Percentiles rank a stretch among this genome's conserved stretches.
phyloP scores from a whole-genome alignment of 2,113 vertebrate genomes.

The Symphodus melops region DNA sequence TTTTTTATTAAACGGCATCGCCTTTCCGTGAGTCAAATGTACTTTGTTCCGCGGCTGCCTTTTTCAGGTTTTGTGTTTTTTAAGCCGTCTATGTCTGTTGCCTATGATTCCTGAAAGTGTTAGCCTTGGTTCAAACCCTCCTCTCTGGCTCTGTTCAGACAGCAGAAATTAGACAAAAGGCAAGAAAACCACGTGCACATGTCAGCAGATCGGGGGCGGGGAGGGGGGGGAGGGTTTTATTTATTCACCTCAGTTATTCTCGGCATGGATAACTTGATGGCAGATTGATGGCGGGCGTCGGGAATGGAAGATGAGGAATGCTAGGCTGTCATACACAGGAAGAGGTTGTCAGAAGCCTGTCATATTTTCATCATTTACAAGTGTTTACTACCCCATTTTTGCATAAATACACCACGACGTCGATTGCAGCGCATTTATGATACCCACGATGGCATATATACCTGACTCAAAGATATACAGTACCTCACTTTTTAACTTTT shows the following conservation, averaged over 20 bases:
- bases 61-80: too few relatives aligned
- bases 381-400: too few relatives aligned
- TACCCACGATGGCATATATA: too few relatives aligned
- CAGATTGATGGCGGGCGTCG: constrained; percentile 35
- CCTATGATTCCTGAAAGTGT: too few relatives aligned
- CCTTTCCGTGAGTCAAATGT: background rate
- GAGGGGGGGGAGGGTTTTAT: constrained; percentile 4
- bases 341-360: constrained; percentile 37
- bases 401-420: too few relatives aligned
- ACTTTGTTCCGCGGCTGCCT: background rate
- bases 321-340: constrained; percentile 15
- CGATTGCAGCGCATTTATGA: too few relatives aligned
- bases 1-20: constrained; percentile 25
- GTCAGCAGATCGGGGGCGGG: background rate
- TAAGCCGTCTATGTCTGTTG: too few relatives aligned
- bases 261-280: constrained; percentile 31
- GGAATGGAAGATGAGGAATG: constrained; percentile 12
- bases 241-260: constrained; percentile 28
- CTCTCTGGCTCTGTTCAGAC: too few relatives aligned
- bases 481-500: constrained; percentile 13
- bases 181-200: too few relatives aligned
- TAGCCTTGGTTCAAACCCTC: too few relatives aligned
- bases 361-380: constrained; percentile 21
- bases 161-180: too few relatives aligned
- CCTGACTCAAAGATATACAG: background rate